These are phyloP conservation scores for Ficedula albicollis DNA, from an alignment of 2,797 vertebrate genomes.

Conservation along the genomic window DNA sequence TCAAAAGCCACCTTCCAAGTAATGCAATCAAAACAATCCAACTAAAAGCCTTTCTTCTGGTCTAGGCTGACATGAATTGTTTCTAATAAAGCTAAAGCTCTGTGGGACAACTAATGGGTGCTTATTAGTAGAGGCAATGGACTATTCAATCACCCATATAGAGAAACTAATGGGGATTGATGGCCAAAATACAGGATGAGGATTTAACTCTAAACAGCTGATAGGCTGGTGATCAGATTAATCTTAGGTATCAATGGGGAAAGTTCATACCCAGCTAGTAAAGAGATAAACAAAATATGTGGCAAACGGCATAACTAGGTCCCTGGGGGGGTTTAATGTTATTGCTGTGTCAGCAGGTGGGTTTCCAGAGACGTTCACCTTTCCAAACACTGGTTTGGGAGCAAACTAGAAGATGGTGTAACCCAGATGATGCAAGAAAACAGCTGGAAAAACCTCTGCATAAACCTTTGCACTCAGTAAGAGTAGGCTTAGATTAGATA, in stretches of 20 bases:
- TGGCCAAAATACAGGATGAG: conserved; percentile 27
- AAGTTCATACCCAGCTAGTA: conserved; percentile 17
- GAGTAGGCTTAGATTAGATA: neutral
- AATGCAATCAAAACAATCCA: conserved; percentile 45
- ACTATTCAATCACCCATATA: conserved; percentile 53
- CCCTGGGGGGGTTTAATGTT: neutral
- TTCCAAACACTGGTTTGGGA: neutral
- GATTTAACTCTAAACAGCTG: conserved; percentile 16
- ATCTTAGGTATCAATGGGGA: neutral
- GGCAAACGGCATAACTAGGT: neutral
- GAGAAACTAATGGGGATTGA: conserved; percentile 58
- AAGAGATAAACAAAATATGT: neutral
- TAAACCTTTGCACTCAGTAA: neutral
- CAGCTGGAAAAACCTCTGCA: neutral
- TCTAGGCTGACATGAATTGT: conserved; percentile 20
- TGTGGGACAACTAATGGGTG: conserved; percentile 45
- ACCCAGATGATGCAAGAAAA: neutral
- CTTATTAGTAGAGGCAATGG: conserved; percentile 54
- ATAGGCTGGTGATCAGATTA: neutral
- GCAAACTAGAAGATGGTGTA: neutral
- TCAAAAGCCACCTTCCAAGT: conserved; percentile 19
- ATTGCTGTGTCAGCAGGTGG: neutral
- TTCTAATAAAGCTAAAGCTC: conserved; percentile 56
- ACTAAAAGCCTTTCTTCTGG: conserved; percentile 38
- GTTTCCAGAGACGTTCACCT: neutral